phyloP scores from a whole-genome alignment of 2,888 invertebrate genomes.

The Omphaloscelis lunosa region DNA sequence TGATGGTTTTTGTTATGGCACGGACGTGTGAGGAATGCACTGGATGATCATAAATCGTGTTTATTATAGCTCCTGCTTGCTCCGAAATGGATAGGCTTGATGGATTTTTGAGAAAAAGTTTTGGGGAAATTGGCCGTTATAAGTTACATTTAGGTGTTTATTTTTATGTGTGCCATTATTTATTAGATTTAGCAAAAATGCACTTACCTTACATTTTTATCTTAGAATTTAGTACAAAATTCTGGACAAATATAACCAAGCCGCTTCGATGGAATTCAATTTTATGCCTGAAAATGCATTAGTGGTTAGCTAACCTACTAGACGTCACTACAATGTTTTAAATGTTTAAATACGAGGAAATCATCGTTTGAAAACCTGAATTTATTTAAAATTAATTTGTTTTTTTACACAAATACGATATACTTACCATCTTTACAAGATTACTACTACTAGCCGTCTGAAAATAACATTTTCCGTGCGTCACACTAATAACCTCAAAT shows the following conservation, averaged over 20 bases:
- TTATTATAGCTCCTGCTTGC: constrained; percentile 55
- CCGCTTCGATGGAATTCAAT: too few species aligned
- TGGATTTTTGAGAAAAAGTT: constrained; percentile 21
- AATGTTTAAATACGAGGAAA: background rate
- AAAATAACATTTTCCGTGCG: background rate
- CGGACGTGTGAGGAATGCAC: constrained; percentile 60
- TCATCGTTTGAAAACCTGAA: background rate
- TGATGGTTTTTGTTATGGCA: constrained; percentile 67
- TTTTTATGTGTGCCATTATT: background rate
- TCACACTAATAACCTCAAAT: background rate
- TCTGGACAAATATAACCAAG: too few species aligned
- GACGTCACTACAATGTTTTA: background rate
- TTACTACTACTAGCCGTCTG: background rate
- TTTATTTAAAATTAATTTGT: too few species aligned
- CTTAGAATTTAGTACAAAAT: background rate
- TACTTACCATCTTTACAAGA: background rate
- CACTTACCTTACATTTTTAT: background rate
- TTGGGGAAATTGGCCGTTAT: background rate
- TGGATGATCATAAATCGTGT: constrained; percentile 57
- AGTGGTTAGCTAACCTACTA: background rate
- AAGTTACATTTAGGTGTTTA: background rate
- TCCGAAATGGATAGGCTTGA: constrained; percentile 19
- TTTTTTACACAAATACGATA: background rate
- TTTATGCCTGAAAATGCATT: background rate
- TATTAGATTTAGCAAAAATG: background rate